These are phyloP conservation scores for Aphelenchoides avenae DNA, from an alignment of 1,140 invertebrate species.

Conservation along the genomic window DNA sequence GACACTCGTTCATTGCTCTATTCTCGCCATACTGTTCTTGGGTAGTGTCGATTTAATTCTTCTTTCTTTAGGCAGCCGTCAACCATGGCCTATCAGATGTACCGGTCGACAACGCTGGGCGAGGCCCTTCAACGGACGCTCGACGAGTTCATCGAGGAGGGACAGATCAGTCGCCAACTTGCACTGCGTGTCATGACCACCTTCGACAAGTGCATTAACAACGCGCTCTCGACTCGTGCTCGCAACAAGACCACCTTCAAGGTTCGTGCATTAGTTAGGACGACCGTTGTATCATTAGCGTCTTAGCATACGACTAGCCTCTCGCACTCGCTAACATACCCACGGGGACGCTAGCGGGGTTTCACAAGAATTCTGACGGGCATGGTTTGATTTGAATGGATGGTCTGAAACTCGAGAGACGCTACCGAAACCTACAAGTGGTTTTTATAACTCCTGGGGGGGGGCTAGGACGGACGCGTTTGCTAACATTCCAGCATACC, in stretches of 20 bases:
- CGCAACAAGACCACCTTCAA: conserved; percentile 56
- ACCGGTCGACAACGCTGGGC: conserved; percentile 92
- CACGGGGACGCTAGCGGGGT: too few relatives aligned
- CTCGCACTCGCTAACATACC: too few relatives aligned
- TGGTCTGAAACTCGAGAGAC: conserved; percentile 1
- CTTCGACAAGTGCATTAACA: conserved; percentile 95
- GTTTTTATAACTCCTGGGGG: too few relatives aligned
- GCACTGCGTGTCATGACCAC: conserved; percentile 86
- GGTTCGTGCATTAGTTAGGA: conserved; percentile 35
- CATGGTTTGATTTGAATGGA: conserved; percentile 15
- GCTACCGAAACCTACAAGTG: too few relatives aligned
- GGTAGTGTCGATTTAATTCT: not conserved
- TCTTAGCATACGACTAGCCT: too few relatives aligned
- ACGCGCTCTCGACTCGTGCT: conserved; percentile 71
- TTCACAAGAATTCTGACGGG: too few relatives aligned
- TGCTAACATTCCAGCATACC: too few relatives aligned
- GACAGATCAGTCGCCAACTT: conserved; percentile 84
- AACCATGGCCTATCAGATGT: conserved; percentile 90
- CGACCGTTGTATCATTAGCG: too few relatives aligned
- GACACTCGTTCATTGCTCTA: too few relatives aligned
- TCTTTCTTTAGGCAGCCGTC: conserved; percentile 2
- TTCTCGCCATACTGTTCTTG: not conserved
- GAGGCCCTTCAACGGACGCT: conserved; percentile 91
- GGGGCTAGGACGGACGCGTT: too few relatives aligned
- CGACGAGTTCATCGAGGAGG: conserved; percentile 88